phyloP scores from a whole-genome alignment of 2,888 invertebrate genomes.

The Incurvaria masculella region DNA sequence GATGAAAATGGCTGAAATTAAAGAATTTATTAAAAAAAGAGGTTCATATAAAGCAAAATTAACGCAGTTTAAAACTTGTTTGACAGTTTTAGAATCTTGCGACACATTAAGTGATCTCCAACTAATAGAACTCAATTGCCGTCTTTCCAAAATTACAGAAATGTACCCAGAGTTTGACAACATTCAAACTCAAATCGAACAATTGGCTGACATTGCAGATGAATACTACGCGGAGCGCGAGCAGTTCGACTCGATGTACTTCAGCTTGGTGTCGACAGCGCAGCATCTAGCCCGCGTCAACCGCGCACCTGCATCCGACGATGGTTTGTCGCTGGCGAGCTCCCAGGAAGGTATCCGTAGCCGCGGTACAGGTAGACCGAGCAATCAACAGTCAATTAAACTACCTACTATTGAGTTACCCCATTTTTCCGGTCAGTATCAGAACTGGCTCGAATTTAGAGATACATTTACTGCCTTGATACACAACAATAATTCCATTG shows the following conservation, averaged over 20 bases:
- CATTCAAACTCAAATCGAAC: not conserved
- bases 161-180: not conserved
- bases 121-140: not conserved
- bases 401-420: not conserved
- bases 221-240: not conserved
- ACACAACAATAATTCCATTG: not conserved
- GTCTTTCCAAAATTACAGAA: too few relatives aligned
- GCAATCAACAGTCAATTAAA: not conserved
- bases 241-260: too few relatives aligned
- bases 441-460: not conserved
- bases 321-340: not conserved
- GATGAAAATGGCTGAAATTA: not conserved
- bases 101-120: not conserved
- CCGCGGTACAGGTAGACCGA: not conserved
- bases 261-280: too few relatives aligned
- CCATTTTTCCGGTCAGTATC: not conserved
- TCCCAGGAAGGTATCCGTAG: not conserved
- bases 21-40: not conserved
- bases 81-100: not conserved
- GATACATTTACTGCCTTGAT: not conserved
- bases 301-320: not conserved
- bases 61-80: not conserved
- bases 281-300: not conserved
- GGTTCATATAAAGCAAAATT: not conserved
- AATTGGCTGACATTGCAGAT: not conserved